Conservation (phyloP, 1,140 invertebrate species). For the Philotrypesis tridentata region DNA sequence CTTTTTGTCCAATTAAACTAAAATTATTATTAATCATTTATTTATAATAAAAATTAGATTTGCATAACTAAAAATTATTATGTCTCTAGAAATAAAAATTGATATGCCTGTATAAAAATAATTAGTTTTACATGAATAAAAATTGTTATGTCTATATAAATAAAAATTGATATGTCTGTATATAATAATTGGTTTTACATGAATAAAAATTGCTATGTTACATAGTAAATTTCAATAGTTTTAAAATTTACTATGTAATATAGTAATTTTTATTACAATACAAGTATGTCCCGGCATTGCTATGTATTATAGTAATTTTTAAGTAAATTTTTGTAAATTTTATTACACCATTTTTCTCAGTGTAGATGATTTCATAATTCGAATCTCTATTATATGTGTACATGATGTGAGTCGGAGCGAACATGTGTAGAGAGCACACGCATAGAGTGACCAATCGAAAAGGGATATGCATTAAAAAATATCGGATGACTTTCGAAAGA, state of each 20-base stretch:
- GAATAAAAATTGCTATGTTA: background rate
- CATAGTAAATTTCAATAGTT: background rate
- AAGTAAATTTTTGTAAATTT: background rate
- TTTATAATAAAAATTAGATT: no score
- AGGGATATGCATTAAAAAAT: slow-evolving; percentile 7
- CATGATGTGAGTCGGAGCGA: slow-evolving; percentile 15
- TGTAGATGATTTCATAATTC: slow-evolving; percentile 70
- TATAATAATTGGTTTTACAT: background rate
- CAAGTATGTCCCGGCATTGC: no score
- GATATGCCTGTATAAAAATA: no score
- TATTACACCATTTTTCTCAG: background rate
- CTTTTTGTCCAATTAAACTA: no score
- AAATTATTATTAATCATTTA: no score
- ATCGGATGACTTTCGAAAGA: no score
- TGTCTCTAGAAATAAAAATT: no score
- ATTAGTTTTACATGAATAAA: no score
- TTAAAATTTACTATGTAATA: background rate
- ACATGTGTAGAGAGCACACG: no score
- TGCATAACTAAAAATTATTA: no score
- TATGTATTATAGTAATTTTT: background rate
- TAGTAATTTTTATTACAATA: background rate
- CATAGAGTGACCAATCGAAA: slow-evolving; percentile 8
- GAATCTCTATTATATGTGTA: slow-evolving; percentile 1
- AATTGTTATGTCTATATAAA: background rate
- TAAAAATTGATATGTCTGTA: background rate